Conservation (phyloP, 2,113 vertebrate genomes). For the Trichomycterus rosablanca region DNA sequence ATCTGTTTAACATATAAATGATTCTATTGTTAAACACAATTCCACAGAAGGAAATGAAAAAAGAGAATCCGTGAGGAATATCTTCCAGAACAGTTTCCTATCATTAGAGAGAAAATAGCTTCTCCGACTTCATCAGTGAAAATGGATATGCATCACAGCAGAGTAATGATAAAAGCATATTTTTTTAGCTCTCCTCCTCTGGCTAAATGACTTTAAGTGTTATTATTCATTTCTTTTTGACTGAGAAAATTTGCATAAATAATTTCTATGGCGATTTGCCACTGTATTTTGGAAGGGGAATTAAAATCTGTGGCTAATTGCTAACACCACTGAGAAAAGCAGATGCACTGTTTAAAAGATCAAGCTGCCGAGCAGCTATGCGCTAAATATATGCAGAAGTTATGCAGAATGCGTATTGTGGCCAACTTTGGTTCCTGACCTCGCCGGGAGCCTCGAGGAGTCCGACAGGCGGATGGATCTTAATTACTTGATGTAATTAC, state of each 20-base stretch:
- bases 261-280: background rate
- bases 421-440: constrained; percentile 39
- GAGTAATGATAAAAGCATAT: constrained; percentile 41
- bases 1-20: constrained; percentile 60
- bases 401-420: background rate
- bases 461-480: constrained; percentile 62
- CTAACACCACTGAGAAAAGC: background rate
- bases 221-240: constrained; percentile 44
- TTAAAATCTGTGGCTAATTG: background rate
- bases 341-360: constrained; percentile 10
- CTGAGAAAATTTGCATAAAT: constrained; percentile 35
- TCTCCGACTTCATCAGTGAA: constrained; percentile 50
- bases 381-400: background rate
- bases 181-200: constrained; percentile 43
- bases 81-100: constrained; percentile 31
- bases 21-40: constrained; percentile 39
- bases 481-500: constrained; percentile 79
- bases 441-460: constrained; percentile 53
- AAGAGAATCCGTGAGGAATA: constrained; percentile 37
- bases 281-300: background rate
- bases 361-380: constrained; percentile 3
- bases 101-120: constrained; percentile 53
- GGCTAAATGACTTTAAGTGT: constrained; percentile 48
- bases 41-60: constrained; percentile 34
- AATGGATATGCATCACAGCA: constrained; percentile 52